phyloP scores from a whole-genome alignment of 2,888 invertebrate genomes.

The Hydraecia micacea region DNA sequence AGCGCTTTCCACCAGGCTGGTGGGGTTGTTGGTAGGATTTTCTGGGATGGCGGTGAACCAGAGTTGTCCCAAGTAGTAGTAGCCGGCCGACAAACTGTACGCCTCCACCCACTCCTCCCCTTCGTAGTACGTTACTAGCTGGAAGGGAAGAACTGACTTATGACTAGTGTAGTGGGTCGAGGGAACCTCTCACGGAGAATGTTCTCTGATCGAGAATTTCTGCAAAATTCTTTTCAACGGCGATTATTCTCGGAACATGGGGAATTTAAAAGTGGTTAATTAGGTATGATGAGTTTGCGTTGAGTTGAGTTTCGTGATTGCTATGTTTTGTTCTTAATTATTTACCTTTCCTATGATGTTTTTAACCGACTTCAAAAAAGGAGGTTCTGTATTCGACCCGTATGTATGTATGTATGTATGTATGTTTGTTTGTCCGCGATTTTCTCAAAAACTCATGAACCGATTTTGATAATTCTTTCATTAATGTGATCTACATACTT shows the following conservation, averaged over 20 bases:
- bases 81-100: constrained; percentile 70
- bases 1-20: constrained; percentile 65
- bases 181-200: background rate
- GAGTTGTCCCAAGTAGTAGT: constrained; percentile 74
- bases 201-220: background rate
- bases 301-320: background rate
- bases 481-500: too few relatives aligned
- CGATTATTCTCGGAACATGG: background rate
- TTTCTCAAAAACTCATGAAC: too few relatives aligned
- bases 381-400: too few relatives aligned
- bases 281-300: background rate
- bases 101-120: constrained; percentile 75
- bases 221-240: background rate
- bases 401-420: too few relatives aligned
- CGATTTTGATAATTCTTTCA: too few relatives aligned
- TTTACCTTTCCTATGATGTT: background rate
- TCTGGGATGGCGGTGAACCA: constrained; percentile 73
- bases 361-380: too few relatives aligned
- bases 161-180: background rate
- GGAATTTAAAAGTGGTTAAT: background rate
- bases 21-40: constrained; percentile 59
- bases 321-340: background rate
- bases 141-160: constrained; percentile 25
- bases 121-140: constrained; percentile 78
- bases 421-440: too few relatives aligned